Evolutionary conservation across 1,140 invertebrate species (phyloP), one percentile per base, ranked within the genome.

Genomic region (Bilobella aurantiaca): DNA sequence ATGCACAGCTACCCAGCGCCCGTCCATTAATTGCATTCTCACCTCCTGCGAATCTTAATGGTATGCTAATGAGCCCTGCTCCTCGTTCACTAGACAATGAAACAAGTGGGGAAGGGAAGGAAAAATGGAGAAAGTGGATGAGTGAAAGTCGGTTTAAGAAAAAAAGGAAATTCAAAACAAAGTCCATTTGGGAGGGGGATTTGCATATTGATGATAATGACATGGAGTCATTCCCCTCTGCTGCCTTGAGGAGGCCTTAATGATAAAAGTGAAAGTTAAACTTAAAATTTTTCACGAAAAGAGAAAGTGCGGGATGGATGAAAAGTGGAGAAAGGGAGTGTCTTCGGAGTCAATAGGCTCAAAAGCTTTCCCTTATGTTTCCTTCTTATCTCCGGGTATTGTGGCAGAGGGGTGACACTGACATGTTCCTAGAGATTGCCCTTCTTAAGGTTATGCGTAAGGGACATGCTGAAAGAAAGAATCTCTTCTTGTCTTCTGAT

Each of bases 1-100:
- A 69, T 58, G 63, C 69, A 29, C 64, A 66, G 42, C 29, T 68
- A 27, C 70, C 67, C 31, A 69, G 67, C 58, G 32, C 67, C 53
- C 62, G 62, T 47, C 70, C 70, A 63, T 23, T 72, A 23, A 59
- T 72, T 61, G 67, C 67, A 31, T 72, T 72, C 46, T 72, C 70
- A 42, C 70, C 70, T 31, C 32, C 67, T 58, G 70, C 67, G 28
- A 58, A 72, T 57, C 56, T 72, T 34, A 69, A 67, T 62, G 70
- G 70, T 72, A 65, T 46, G 65, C 53, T 49, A 27, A 27, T 62
- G 27, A 30, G 30, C 3, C 18, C 21, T 23, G 12, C 25, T 56
- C 25, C 25, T 56, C 25, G 23, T 18, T 58, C 25, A 14, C 53
- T 56, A 8, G 5, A 12, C 12, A 56, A 16, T 8, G 25, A 23